A percentile compares a stretch with the other conserved stretches of the same genome.
Conservation (phyloP, 2,888 invertebrate species). For the Tetrapedia diversipes region DNA sequence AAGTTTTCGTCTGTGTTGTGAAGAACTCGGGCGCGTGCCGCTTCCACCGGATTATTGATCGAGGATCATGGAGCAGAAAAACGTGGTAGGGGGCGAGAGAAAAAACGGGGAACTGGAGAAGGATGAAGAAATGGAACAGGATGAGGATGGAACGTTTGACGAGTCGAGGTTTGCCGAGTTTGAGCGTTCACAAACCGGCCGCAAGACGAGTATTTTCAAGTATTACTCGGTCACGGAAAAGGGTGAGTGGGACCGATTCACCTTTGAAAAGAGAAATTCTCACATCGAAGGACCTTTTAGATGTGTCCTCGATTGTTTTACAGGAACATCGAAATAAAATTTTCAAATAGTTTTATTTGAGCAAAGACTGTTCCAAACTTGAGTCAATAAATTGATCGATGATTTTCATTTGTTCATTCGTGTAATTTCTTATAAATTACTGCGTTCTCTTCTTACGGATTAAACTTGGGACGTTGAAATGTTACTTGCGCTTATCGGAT, state of each 20-base stretch:
- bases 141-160: constrained; percentile 61
- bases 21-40: not conserved
- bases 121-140: constrained; percentile 12
- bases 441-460: too few species aligned
- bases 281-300: not conserved
- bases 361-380: not conserved
- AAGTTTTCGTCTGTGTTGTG: not conserved
- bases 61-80: constrained; percentile 46
- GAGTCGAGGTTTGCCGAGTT: constrained; percentile 45
- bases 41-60: not conserved
- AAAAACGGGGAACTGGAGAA: not conserved
- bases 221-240: constrained; percentile 74
- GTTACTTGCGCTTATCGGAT: not conserved
- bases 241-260: constrained; percentile 66
- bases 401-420: not conserved
- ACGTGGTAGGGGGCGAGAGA: constrained; percentile 11
- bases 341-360: too few species aligned
- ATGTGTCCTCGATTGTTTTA: not conserved
- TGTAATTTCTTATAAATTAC: not conserved
- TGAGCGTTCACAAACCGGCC: constrained; percentile 68
- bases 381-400: not conserved
- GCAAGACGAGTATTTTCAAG: constrained; percentile 78
- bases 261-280: not conserved
- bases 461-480: not conserved
- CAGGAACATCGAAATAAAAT: too few species aligned